Evolutionary conservation across 2,888 invertebrate genomes (phyloP).

Genomic region (Lasius fuliginosus): DNA sequence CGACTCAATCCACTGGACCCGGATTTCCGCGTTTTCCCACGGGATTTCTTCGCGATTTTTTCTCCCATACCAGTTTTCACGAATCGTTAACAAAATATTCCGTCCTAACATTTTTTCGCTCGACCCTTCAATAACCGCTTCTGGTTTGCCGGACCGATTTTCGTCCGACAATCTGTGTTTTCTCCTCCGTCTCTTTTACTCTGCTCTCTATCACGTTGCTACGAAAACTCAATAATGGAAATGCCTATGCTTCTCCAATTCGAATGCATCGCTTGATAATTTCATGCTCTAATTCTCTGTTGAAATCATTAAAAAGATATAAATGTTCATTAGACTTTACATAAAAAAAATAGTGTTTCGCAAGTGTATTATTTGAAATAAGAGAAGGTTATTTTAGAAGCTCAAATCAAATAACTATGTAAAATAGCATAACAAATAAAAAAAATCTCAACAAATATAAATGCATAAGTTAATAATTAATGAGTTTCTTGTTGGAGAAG

Average conservation of each 20-base stretch:
- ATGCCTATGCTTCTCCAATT: background rate
- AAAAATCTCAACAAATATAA: background rate
- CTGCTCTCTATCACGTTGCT: conserved; percentile 10
- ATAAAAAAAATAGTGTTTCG: background rate
- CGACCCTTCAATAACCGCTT: conserved; percentile 22
- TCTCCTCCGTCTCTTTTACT: background rate
- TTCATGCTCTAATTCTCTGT: background rate
- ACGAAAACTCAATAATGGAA: conserved; percentile 13
- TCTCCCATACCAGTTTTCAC: background rate
- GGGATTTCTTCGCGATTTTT: background rate
- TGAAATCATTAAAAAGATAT: conserved; percentile 2
- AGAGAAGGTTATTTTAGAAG: background rate
- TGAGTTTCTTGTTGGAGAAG: background rate
- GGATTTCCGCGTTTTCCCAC: conserved; percentile 29
- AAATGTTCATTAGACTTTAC: background rate
- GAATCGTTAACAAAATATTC: conserved; percentile 42
- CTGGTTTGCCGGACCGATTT: conserved; percentile 16
- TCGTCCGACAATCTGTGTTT: conserved; percentile 21
- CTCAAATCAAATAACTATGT: background rate
- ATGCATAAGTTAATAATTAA: background rate
- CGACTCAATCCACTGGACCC: conserved; percentile 17
- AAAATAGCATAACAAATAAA: background rate
- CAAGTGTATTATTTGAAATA: background rate
- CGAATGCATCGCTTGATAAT: background rate
- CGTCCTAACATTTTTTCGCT: conserved; percentile 1